These are phyloP conservation scores for Steinernema scapterisci DNA, from an alignment of 2,888 invertebrate genomes.

Conservation along the genomic window DNA sequence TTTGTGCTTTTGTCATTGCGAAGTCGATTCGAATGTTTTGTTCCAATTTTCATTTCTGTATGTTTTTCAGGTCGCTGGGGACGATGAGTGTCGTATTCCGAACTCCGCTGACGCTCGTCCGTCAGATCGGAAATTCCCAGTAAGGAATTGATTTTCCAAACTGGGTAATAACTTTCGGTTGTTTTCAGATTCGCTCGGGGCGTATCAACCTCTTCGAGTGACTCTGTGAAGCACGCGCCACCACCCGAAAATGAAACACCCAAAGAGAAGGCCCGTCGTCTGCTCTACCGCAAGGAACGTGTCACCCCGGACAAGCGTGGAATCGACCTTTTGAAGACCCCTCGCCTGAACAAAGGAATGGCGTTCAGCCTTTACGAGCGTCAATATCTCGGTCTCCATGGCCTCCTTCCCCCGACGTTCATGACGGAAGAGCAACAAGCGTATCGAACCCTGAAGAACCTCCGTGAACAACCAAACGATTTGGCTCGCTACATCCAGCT, in stretches of 20 bases:
- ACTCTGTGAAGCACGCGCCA: slow-evolving; percentile 1
- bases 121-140: background rate
- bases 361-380: slow-evolving; percentile 91
- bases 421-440: slow-evolving; percentile 86
- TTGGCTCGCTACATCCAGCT: slow-evolving; percentile 95
- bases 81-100: background rate
- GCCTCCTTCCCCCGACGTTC: slow-evolving; percentile 86
- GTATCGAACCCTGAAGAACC: slow-evolving; percentile 75
- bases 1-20: too few relatives aligned
- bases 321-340: slow-evolving; percentile 69
- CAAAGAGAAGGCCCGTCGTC: slow-evolving; percentile 39
- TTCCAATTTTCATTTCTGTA: too few relatives aligned
- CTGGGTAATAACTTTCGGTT: background rate
- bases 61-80: background rate
- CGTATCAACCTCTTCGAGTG: background rate
- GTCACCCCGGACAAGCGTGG: slow-evolving; percentile 66
- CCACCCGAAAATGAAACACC: background rate
- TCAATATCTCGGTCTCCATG: slow-evolving; percentile 90
- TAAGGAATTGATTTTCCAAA: background rate
- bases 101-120: background rate
- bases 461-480: slow-evolving; percentile 81
- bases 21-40: too few relatives aligned
- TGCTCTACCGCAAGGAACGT: slow-evolving; percentile 55
- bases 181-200: background rate
- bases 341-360: slow-evolving; percentile 78